A percentile compares a stretch with the other conserved stretches of the same genome.
phyloP scores from a whole-genome alignment of 2,888 invertebrate species.

The Lasius platythorax region DNA sequence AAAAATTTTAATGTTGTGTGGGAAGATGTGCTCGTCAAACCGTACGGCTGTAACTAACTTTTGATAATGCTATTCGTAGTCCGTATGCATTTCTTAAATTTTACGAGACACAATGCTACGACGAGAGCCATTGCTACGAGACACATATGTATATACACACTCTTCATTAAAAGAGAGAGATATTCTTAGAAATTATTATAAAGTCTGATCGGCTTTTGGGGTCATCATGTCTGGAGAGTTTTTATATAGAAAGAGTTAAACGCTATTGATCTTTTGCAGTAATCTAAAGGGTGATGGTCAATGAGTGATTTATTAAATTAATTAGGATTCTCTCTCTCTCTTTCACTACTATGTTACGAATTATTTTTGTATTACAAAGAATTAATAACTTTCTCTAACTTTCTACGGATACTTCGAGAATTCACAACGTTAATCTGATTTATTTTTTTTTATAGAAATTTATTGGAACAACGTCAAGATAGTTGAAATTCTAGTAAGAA shows the following conservation, averaged over 20 bases:
- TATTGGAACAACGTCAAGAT: neutral
- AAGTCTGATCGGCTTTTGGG: slow-evolving; percentile 22
- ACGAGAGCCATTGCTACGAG: neutral
- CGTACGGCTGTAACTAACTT: slow-evolving; percentile 9
- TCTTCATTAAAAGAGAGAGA: slow-evolving; percentile 3
- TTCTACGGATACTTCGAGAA: neutral
- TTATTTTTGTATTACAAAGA: neutral
- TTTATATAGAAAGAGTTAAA: slow-evolving; percentile 48
- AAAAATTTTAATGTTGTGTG: slow-evolving; percentile 1
- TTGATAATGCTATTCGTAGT: slow-evolving; percentile 9
- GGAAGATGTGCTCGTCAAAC: neutral
- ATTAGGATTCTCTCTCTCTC: neutral
- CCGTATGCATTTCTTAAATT: slow-evolving; percentile 10
- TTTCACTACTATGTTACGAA: neutral
- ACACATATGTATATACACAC: slow-evolving; percentile 1
- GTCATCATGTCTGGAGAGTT: slow-evolving; percentile 35
- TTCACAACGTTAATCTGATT: neutral
- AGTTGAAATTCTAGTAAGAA: neutral
- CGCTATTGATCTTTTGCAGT: slow-evolving; percentile 28
- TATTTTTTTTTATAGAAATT: neutral
- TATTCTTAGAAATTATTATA: slow-evolving; percentile 37
- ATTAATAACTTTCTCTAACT: neutral
- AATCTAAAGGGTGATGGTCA: slow-evolving; percentile 21
- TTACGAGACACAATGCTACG: neutral
- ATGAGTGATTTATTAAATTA: slow-evolving; percentile 1